Evolutionary conservation across 2,113 vertebrate species (phyloP).

Genomic region (Chlorodrepanis virens): DNA sequence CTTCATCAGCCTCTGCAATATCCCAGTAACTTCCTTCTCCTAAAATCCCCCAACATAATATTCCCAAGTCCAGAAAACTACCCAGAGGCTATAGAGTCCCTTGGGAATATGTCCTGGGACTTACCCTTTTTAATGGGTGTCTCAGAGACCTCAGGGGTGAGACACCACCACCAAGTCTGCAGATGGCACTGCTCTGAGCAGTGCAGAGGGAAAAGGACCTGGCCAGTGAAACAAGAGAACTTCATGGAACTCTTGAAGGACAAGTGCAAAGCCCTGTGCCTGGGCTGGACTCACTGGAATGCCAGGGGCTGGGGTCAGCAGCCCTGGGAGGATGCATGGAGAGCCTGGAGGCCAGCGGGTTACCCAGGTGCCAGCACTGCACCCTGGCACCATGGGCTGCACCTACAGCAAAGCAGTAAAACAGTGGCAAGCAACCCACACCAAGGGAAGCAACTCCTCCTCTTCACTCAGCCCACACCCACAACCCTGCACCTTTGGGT

Average conservation of each 20-base stretch:
- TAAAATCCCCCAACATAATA: not conserved
- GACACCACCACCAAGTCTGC: not conserved
- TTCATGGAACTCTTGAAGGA: not conserved
- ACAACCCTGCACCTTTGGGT: not conserved
- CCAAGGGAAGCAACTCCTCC: not conserved
- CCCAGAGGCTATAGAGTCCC: accelerated
- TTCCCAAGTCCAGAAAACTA: not conserved
- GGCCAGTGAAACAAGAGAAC: not conserved
- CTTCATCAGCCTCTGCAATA: not conserved
- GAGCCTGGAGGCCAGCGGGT: not conserved
- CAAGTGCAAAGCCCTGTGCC: not conserved
- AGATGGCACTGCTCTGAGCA: not conserved
- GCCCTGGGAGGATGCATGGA: not conserved
- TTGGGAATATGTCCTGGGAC: not conserved
- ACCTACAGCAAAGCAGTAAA: not conserved
- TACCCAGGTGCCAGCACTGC: not conserved
- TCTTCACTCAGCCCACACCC: not conserved
- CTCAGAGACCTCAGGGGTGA: not conserved
- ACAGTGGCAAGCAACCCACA: not conserved
- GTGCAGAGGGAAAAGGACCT: not conserved
- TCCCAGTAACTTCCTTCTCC: not conserved
- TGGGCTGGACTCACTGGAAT: not conserved
- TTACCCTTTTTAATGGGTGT: not conserved
- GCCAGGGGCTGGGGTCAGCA: not conserved
- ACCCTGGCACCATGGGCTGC: not conserved